These are phyloP conservation scores for Takifugu rubripes DNA, from an alignment of 2,797 vertebrate species.

Conservation along the genomic window DNA sequence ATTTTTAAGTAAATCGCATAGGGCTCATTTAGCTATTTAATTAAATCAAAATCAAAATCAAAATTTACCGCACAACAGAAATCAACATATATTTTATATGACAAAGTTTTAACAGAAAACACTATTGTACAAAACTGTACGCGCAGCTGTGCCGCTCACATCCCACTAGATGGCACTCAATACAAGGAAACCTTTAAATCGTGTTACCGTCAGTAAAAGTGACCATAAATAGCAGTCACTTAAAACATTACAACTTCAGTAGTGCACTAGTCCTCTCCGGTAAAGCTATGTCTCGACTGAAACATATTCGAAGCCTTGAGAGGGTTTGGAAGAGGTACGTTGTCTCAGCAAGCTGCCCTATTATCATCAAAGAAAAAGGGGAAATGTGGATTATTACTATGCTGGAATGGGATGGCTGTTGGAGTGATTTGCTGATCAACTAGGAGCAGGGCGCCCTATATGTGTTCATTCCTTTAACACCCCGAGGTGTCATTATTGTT, in stretches of 20 bases:
- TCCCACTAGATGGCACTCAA: conserved; percentile 68
- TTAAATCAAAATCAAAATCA: too few relatives aligned
- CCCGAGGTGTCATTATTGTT: too few relatives aligned
- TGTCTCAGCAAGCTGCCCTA: not conserved
- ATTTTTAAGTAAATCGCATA: too few relatives aligned
- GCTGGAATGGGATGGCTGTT: conserved; percentile 1
- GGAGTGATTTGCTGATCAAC: not conserved
- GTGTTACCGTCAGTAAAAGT: not conserved
- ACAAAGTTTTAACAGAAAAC: not conserved
- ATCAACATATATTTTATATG: too few relatives aligned
- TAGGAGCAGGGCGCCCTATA: conserved; percentile 1
- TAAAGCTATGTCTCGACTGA: too few relatives aligned
- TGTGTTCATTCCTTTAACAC: too few relatives aligned
- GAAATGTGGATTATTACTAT: conserved; percentile 14
- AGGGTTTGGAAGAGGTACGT: too few relatives aligned
- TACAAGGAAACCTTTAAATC: conserved; percentile 42
- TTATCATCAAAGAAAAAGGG: conserved; percentile 17
- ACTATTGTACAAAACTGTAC: not conserved
- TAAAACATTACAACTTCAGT: not conserved
- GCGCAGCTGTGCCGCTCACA: conserved; percentile 26
- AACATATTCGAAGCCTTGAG: too few relatives aligned
- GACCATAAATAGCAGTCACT: not conserved
- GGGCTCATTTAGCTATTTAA: too few relatives aligned
- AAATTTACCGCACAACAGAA: too few relatives aligned
- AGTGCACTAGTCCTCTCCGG: too few relatives aligned